Base-by-base conservation (phyloP, 2,797 vertebrate species). In the Takifugu rubripes region DNA sequence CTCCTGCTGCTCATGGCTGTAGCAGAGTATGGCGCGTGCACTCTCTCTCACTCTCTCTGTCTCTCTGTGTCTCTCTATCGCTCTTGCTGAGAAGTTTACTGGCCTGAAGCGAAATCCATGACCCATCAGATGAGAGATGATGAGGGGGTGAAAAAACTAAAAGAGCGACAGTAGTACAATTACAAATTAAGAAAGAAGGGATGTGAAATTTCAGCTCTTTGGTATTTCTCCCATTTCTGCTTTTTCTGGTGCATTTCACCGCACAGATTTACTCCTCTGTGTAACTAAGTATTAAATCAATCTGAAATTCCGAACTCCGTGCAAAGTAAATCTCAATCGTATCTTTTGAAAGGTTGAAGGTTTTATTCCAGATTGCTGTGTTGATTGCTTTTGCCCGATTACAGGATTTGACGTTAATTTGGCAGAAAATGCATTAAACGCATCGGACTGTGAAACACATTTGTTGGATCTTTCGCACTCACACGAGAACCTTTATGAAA, bases 1-100 rank as follows among this genome's bases (percentile, higher is more conserved):
- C 71, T 79, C 78, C 64, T 73, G 14, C 64, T 70, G 54, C 63
- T 69, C 70, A 33, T 62, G 61, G 70, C 63, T 68, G 64, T 64
- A 64, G 27, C 42, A 8, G 61, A 9, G 3, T 44, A 47, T 11
- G 33, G 29, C 21, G 3, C 14, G 21, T n/a, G 10, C 3, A 5
- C 8, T 12, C 4, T 14, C 36, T 40, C 6, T n/a, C n/a, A n/a
- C n/a, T 3, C 27, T 29, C 27, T 29, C 27, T 29, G 27, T 29
- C 27, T 29, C 36, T 40, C 11, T 40, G 7, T 33, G 36, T 40
- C 36, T 14, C 27, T 12, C 24, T 29, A 59, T 16, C 33, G 51
- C 43, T 54, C 26, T 58, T 49, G 45, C 49, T 56, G 57, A 51
- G 27, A 48, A 59, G 45, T 54, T 33, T 56, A 45, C 54, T 44